phyloP scores from a whole-genome alignment of 2,888 invertebrate genomes.

The Saturnia pavonia region DNA sequence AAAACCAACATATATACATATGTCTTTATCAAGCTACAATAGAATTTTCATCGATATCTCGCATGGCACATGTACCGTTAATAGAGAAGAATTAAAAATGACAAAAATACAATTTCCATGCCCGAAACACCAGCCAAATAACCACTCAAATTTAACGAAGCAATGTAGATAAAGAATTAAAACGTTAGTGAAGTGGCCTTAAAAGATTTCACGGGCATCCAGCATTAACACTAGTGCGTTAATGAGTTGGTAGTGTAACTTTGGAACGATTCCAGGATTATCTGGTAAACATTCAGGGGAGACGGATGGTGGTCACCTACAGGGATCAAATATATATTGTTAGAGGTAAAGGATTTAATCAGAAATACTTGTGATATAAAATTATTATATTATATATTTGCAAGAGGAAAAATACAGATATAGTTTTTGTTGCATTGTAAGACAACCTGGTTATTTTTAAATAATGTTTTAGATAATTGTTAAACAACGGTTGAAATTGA shows the following conservation, averaged over 20 bases:
- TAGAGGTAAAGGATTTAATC: not conserved
- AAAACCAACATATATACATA: too few species aligned
- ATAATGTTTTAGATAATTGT: too few species aligned
- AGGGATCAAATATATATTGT: conserved; percentile 12
- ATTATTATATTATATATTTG: not conserved
- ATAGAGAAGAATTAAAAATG: not conserved
- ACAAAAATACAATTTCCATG: not conserved
- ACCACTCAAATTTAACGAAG: conserved; percentile 74
- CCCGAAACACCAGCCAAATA: conserved; percentile 63
- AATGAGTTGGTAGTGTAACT: conserved; percentile 72
- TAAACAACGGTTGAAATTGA: too few species aligned
- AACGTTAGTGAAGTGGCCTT: conserved; percentile 62
- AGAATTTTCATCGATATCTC: not conserved
- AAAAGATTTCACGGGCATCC: conserved; percentile 73
- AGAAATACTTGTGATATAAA: not conserved
- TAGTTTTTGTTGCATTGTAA: too few species aligned
- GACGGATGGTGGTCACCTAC: conserved; percentile 20
- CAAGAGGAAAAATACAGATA: too few species aligned
- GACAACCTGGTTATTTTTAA: too few species aligned
- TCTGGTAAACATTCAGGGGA: conserved; percentile 56
- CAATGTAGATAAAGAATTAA: conserved; percentile 63
- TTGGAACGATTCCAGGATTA: conserved; percentile 69
- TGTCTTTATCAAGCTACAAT: not conserved
- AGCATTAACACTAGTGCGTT: conserved; percentile 68
- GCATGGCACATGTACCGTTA: not conserved